phyloP scores from a whole-genome alignment of 2,888 invertebrate species.

The Drosophila birchii region DNA sequence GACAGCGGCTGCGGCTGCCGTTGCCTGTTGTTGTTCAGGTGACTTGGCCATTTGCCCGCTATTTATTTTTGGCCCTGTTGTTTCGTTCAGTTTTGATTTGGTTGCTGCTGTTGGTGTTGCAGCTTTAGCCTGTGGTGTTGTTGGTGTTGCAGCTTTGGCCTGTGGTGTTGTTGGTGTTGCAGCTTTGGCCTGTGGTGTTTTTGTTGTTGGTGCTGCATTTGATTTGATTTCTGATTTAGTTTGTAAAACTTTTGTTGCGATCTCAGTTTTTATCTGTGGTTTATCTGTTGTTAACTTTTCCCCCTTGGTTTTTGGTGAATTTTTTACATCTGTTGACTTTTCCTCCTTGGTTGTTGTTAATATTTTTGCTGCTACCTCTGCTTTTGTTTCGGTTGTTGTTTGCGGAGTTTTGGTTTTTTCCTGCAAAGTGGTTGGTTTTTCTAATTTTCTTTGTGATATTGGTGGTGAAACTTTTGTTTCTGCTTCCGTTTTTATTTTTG shows the following conservation, averaged over 20 bases:
- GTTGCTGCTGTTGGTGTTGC: slow-evolving; percentile 48
- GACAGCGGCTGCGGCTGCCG: slow-evolving; percentile 48
- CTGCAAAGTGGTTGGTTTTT: slow-evolving; percentile 4
- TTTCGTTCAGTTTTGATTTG: slow-evolving; percentile 52
- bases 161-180: slow-evolving; percentile 17
- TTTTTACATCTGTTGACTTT: background rate
- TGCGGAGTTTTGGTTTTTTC: slow-evolving; percentile 1
- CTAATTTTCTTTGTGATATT: background rate
- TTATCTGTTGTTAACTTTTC: background rate
- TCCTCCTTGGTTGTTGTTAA: slow-evolving; percentile 37
- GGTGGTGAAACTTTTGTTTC: background rate
- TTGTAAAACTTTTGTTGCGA: slow-evolving; percentile 10
- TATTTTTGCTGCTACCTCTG: slow-evolving; percentile 3
- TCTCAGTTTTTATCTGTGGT: background rate
- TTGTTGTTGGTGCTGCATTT: slow-evolving; percentile 4
- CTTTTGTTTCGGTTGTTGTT: background rate
- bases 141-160: slow-evolving; percentile 25
- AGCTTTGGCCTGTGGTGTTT: background rate
- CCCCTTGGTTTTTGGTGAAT: background rate
- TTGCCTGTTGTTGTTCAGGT: slow-evolving; percentile 81
- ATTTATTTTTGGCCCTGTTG: slow-evolving; percentile 83
- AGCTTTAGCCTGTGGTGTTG: slow-evolving; percentile 43
- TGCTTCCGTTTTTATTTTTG: background rate
- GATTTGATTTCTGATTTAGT: background rate
- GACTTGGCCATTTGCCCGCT: slow-evolving; percentile 84